Evolutionary conservation across 2,888 invertebrate species (phyloP), one percentile per base, ranked within the genome.

Genomic region (Melolontha melolontha): DNA sequence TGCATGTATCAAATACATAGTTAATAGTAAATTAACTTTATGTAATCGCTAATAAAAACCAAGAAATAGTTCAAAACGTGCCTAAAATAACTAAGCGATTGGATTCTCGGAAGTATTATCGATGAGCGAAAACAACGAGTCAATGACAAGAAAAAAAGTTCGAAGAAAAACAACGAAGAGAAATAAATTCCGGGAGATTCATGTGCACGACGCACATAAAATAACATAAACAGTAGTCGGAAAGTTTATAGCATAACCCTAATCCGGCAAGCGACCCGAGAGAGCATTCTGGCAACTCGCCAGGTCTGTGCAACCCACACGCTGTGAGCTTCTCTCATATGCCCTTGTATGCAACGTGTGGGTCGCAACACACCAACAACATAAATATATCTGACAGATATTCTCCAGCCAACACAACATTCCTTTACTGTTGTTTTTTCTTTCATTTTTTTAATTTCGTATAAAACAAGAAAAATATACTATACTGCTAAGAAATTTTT

Each of bases 291-390:
- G 72, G 72, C 70, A 57, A 42, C 52, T 64, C 62, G 72, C 72
- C 72, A 69, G 70, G 68, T 67, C 65, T 66, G 70, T 71, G 66
- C 69, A 65, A 70, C 75, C 75, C 74, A 75, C 75, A 75, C 74
- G 74, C 72, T 72, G 67, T 54, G 74, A 72, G 73, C 69, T 69
- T 72, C 57, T 72, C 67, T 75, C 71, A 22, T 68, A 71, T 75
- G 75, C 75, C 75, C 75, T 75, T 75, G 74, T 73, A 73, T 75
- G 75, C 75, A 75, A 74, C 73, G 75, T 72, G 75, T 75, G 75
- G 75, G 75, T 75, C 74, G 74, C 59, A 73, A 73, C 73, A 75
- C 72, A 72, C 74, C 75, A 73, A 73, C 75, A 75, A 75, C 74
- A 75, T 75, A 75, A 75, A 75, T 75, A 75, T 72, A 75, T 71